Percentiles rank a stretch among this genome's conserved stretches.
These are phyloP conservation scores for Dorcus parallelipipedus DNA, from an alignment of 2,888 invertebrate species.

Conservation along the genomic window DNA sequence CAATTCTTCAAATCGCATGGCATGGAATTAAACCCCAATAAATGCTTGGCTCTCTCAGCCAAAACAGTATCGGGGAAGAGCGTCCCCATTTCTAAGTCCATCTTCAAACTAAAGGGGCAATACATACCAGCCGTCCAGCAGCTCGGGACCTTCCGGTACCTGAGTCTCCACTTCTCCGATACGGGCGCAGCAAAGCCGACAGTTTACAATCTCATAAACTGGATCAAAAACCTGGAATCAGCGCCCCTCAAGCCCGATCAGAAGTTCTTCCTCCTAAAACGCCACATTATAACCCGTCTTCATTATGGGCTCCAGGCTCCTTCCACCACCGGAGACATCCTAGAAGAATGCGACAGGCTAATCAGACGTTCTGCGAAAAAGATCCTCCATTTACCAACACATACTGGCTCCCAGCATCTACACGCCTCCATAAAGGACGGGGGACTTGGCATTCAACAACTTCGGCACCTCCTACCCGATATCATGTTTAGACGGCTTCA, in stretches of 20 bases:
- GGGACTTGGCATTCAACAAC: constrained; percentile 29
- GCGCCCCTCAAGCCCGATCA: constrained; percentile 46
- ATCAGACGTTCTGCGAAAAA: constrained; percentile 32
- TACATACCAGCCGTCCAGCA: neutral
- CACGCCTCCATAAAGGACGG: constrained; percentile 25
- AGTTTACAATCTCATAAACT: constrained; percentile 12
- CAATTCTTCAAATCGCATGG: constrained; percentile 24
- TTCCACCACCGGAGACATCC: constrained; percentile 10
- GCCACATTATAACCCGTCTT: constrained; percentile 37
- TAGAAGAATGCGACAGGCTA: constrained; percentile 35
- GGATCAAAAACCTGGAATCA: constrained; percentile 29
- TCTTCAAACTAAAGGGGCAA: neutral
- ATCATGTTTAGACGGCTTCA: constrained; percentile 15
- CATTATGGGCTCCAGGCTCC: constrained; percentile 40
- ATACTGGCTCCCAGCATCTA: constrained; percentile 19
- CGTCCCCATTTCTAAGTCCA: constrained; percentile 4
- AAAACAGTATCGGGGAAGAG: constrained; percentile 7
- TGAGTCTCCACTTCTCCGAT: constrained; percentile 33
- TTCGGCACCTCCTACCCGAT: constrained; percentile 20
- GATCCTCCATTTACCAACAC: constrained; percentile 33
- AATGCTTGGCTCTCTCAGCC: constrained; percentile 12
- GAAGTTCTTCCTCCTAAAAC: constrained; percentile 34
- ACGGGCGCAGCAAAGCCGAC: constrained; percentile 22
- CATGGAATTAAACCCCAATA: constrained; percentile 23
- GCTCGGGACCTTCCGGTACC: constrained; percentile 21